A percentile compares a stretch with the other conserved stretches of the same genome.
Evolutionary conservation across 2,113 vertebrate species (phyloP).

Genomic region (Melanotaenia duboulayi): DNA sequence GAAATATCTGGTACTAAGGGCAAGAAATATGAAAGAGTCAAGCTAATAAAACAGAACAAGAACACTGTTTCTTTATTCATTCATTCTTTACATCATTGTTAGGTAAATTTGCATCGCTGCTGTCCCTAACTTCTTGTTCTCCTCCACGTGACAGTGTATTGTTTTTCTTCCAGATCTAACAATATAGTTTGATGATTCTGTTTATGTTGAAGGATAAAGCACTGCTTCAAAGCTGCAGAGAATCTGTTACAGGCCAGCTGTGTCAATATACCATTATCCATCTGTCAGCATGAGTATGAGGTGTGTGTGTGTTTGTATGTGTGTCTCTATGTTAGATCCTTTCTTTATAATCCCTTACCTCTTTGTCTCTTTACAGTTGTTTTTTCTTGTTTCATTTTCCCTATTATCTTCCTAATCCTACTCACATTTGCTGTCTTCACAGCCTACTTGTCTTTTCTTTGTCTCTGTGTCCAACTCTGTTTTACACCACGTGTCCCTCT

Average conservation of each 20-base stretch:
- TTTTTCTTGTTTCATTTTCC: conserved; percentile 13
- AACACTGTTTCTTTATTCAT: no score
- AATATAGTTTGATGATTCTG: conserved; percentile 11
- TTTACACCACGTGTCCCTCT: background rate
- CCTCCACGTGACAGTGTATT: background rate
- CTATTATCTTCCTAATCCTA: conserved; percentile 7
- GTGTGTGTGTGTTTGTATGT: conserved; percentile 7
- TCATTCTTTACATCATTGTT: background rate
- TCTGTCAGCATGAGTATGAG: conserved; percentile 1
- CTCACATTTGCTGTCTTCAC: conserved; percentile 3
- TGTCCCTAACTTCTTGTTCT: background rate
- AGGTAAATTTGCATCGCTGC: background rate
- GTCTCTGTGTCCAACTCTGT: background rate
- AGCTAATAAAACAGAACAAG: no score
- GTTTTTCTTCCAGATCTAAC: background rate
- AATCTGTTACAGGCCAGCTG: conserved; percentile 9
- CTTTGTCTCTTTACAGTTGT: conserved; percentile 26
- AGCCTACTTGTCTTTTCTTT: background rate
- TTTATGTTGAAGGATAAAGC: conserved; percentile 35
- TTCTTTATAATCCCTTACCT: conserved; percentile 2
- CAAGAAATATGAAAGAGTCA: no score
- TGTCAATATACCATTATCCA: conserved; percentile 38
- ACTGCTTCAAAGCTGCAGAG: conserved; percentile 19
- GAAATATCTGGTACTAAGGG: no score
- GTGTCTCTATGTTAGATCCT: background rate